Percentiles rank a stretch among this genome's conserved stretches.
These are phyloP conservation scores for Spilarctia lutea DNA, from an alignment of 2,888 invertebrate species.

Conservation along the genomic window DNA sequence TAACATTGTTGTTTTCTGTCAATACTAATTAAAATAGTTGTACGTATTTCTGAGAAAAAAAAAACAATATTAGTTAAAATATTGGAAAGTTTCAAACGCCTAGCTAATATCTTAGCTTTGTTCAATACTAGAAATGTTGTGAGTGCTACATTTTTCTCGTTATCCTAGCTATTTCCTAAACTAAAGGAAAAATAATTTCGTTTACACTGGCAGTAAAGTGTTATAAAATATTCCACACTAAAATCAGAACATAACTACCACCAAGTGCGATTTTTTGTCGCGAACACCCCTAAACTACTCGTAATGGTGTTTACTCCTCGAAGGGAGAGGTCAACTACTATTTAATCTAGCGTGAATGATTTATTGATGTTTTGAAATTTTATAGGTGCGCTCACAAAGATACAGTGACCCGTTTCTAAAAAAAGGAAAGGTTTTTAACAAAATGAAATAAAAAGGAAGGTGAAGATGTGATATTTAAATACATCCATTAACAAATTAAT, in stretches of 20 bases:
- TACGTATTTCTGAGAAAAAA: background rate
- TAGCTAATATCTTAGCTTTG: background rate
- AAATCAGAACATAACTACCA: constrained; percentile 46
- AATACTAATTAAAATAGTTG: too few relatives aligned
- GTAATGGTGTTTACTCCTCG: constrained; percentile 80
- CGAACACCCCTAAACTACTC: constrained; percentile 69
- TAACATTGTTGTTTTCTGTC: background rate
- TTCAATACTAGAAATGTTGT: background rate
- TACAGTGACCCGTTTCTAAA: constrained; percentile 25
- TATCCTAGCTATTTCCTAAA: background rate
- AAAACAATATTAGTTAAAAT: background rate
- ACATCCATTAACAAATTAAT: constrained; percentile 46
- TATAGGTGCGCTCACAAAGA: constrained; percentile 35
- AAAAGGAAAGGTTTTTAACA: constrained; percentile 17
- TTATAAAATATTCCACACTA: constrained; percentile 25
- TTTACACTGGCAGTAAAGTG: constrained; percentile 9
- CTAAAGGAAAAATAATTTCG: background rate
- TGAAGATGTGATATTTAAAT: constrained; percentile 34
- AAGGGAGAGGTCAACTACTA: constrained; percentile 83
- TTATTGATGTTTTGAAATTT: constrained; percentile 79
- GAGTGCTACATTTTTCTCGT: background rate
- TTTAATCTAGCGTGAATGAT: constrained; percentile 85
- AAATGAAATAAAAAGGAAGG: constrained; percentile 27
- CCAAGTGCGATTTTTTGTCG: constrained; percentile 66
- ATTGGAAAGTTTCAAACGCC: background rate